Base-by-base conservation (phyloP, 2,888 invertebrate species). In the Catocala fraxini region DNA sequence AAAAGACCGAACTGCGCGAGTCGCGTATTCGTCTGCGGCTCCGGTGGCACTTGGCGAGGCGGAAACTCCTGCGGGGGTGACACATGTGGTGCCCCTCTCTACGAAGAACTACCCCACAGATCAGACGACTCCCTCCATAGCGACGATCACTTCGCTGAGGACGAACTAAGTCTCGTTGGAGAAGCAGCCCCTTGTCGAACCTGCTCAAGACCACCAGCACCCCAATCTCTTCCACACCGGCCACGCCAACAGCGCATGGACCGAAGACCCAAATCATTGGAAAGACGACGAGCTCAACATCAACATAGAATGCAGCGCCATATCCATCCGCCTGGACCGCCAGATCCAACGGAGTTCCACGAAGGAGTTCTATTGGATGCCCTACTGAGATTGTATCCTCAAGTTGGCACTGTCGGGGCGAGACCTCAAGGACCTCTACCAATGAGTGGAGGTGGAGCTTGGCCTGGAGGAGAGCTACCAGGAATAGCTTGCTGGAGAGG, bases 141-240 rank as follows among this genome's bases (percentile, higher is more conserved):
- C 82, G 97, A 97, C 83, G 97, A 97, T 81, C 97, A 97, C 82
- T 97, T 97, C 83, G 97, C 97, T 53, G 97, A 97, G 89, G 97
- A 97, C 84, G 97, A 97, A 83, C 94, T 97, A 11, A 97, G 94
- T 63, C 86, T 94, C 10, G 94, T 93, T 0, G 95, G 89, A 70
- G 95, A 88, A 88, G 93, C 91, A 56, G 94, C 90, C 6, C 94
- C 90, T 10, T 94, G 93, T 80, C 86, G 93, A 68, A 91, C 92
- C 48, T 93, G 93, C 64, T 95, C 95, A n/a, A 91, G 93, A 79
- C 95, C 94, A 57, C 92, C 89, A 65, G 92, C 88, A 34, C 94
- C 89, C 0, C 93, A 92, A 73, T 95, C 87, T 11, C 86, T 90
- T 63, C 95, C 96, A 62, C 96, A 95, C 84, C 94, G 95, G 75